A percentile compares a stretch with the other conserved stretches of the same genome.
Evolutionary conservation across 2,113 vertebrate genomes (phyloP).

Genomic region (Hippocampus abdominalis): DNA sequence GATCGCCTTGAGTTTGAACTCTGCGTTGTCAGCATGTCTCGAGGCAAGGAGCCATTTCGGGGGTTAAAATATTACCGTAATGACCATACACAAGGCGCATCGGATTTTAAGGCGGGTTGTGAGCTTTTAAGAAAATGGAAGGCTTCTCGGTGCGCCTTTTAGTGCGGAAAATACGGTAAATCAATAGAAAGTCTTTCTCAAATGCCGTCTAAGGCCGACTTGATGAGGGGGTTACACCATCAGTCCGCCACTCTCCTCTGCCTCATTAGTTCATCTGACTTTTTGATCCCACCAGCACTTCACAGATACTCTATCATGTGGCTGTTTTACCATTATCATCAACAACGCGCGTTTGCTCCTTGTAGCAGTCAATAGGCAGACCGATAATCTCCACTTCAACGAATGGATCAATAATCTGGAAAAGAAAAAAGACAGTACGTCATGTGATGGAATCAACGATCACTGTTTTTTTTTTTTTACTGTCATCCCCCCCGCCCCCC

Average conservation of each 20-base stretch:
- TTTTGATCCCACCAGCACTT: conserved; percentile 7
- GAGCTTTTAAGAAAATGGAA: no score
- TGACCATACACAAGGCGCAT: no score
- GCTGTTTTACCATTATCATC: conserved; percentile 88
- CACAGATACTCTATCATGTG: background rate
- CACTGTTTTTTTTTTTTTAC: background rate
- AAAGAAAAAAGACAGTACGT: conserved; percentile 9
- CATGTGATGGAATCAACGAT: background rate
- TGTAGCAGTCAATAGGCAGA: conserved; percentile 91
- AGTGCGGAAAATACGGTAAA: no score
- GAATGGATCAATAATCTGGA: conserved; percentile 96
- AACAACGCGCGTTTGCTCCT: conserved; percentile 96
- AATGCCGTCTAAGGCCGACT: background rate
- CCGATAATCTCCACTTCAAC: conserved; percentile 98
- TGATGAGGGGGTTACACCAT: conserved; percentile 3
- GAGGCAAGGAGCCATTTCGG: no score
- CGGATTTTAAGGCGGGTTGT: no score
- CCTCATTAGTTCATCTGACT: conserved; percentile 36
- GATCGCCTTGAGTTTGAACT: no score
- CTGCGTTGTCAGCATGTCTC: no score
- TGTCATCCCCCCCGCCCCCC: no score
- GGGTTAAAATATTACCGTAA: no score
- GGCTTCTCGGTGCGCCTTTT: no score
- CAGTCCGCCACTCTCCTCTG: background rate
- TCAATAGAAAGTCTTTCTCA: no score